phyloP scores from a whole-genome alignment of 2,113 vertebrate genomes.

The Abramis brama region DNA sequence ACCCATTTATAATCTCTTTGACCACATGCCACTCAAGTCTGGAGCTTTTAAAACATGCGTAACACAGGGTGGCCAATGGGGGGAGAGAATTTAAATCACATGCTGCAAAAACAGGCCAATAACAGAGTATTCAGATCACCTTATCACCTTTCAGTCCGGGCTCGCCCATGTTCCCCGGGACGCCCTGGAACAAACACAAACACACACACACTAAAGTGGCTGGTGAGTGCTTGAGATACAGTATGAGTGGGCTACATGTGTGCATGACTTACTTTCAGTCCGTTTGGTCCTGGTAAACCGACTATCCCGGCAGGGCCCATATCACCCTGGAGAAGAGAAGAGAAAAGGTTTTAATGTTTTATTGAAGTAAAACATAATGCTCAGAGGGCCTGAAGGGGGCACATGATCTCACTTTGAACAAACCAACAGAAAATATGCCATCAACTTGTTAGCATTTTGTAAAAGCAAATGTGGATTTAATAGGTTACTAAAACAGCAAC shows the following conservation, averaged over 20 bases:
- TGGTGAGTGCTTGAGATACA: neutral
- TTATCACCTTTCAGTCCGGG: constrained; percentile 99
- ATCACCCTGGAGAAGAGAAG: constrained; percentile 81
- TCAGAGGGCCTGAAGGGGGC: neutral
- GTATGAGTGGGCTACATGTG: neutral
- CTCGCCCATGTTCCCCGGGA: constrained; percentile 95
- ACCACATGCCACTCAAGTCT: constrained; percentile 24
- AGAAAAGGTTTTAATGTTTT: neutral
- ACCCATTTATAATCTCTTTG: neutral
- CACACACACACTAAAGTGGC: constrained; percentile 9
- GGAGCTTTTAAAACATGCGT: constrained; percentile 48
- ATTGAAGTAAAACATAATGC: neutral
- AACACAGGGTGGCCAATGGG: constrained; percentile 44
- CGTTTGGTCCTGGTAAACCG: constrained; percentile 88
- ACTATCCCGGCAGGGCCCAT: constrained; percentile 88
- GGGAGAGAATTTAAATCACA: constrained; percentile 68
- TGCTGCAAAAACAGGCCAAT: constrained; percentile 87
- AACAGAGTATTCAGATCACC: constrained; percentile 99
- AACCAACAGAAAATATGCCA: neutral
- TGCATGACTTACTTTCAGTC: constrained; percentile 87
- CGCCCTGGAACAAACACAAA: constrained; percentile 83
- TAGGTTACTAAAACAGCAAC: neutral
- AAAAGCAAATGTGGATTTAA: neutral
- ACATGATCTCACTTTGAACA: neutral
- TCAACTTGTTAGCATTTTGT: neutral